These are phyloP conservation scores for Chromoteleia sp. DNA, from an alignment of 2,888 invertebrate genomes.

Conservation along the genomic window DNA sequence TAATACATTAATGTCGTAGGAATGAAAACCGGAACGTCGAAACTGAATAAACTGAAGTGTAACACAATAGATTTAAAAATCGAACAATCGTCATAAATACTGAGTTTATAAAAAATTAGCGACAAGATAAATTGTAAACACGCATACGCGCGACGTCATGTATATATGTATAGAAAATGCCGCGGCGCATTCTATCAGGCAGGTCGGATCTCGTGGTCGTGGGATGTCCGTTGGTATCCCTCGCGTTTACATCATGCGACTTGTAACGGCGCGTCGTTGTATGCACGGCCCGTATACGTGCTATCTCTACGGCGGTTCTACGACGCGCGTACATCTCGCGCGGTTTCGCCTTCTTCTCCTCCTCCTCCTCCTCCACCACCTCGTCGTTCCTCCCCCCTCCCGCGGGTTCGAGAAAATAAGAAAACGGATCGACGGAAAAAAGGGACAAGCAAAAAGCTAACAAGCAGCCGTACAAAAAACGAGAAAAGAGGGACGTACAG, in stretches of 20 bases:
- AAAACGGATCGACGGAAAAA: constrained; percentile 56
- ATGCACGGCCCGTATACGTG: constrained; percentile 47
- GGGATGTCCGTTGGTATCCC: constrained; percentile 65
- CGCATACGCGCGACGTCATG: constrained; percentile 52
- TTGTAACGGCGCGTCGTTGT: constrained; percentile 59
- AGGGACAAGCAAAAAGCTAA: constrained; percentile 57
- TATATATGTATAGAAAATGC: constrained; percentile 55
- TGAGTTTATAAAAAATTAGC: no score
- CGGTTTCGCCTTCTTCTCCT: constrained; percentile 16
- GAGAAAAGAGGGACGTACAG: constrained; percentile 46
- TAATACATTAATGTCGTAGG: no score
- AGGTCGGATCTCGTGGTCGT: constrained; percentile 66
- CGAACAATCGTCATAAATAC: no score
- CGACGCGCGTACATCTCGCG: constrained; percentile 65
- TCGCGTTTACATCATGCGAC: constrained; percentile 68
- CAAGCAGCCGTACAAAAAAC: constrained; percentile 52
- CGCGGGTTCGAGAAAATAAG: constrained; percentile 24
- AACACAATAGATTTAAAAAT: no score
- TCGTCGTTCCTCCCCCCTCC: constrained; percentile 8
- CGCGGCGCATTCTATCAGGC: constrained; percentile 62
- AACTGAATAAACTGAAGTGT: no score
- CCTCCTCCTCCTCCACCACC: constrained; percentile 15
- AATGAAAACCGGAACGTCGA: no score
- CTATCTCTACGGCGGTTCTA: constrained; percentile 40
- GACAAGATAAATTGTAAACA: constrained; percentile 61